Percentiles rank a stretch among this genome's conserved stretches.
Evolutionary conservation across 2,888 invertebrate species (phyloP).

Genomic region (Branchellion lobata): DNA sequence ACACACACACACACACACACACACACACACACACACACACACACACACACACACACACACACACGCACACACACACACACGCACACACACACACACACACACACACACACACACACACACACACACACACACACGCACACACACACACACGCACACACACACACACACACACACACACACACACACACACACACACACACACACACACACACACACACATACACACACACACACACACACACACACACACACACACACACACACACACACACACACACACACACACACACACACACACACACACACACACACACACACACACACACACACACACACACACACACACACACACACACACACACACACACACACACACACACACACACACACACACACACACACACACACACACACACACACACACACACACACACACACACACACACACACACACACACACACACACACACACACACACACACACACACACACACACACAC

Average conservation of each 20-base stretch:
- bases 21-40: too few species aligned
- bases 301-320: slow-evolving; percentile 23
- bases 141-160: slow-evolving; percentile 20
- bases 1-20: too few species aligned
- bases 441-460: slow-evolving; percentile 10
- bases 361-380: slow-evolving; percentile 26
- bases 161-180: slow-evolving; percentile 23
- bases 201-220: slow-evolving; percentile 22
- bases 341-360: slow-evolving; percentile 23
- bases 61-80: too few species aligned
- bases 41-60: too few species aligned
- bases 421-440: slow-evolving; percentile 26
- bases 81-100: too few species aligned
- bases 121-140: slow-evolving; percentile 11
- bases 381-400: slow-evolving; percentile 24
- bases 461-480: slow-evolving; percentile 30
- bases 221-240: slow-evolving; percentile 23
- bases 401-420: slow-evolving; percentile 33
- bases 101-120: slow-evolving; percentile 22
- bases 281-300: slow-evolving; percentile 19
- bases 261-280: slow-evolving; percentile 23
- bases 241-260: slow-evolving; percentile 23
- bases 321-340: slow-evolving; percentile 19
- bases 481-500: slow-evolving; percentile 28
- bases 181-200: slow-evolving; percentile 23